Percentiles rank a stretch among this genome's conserved stretches.
phyloP scores from a whole-genome alignment of 2,797 vertebrate species.

The Caiman crocodilus region DNA sequence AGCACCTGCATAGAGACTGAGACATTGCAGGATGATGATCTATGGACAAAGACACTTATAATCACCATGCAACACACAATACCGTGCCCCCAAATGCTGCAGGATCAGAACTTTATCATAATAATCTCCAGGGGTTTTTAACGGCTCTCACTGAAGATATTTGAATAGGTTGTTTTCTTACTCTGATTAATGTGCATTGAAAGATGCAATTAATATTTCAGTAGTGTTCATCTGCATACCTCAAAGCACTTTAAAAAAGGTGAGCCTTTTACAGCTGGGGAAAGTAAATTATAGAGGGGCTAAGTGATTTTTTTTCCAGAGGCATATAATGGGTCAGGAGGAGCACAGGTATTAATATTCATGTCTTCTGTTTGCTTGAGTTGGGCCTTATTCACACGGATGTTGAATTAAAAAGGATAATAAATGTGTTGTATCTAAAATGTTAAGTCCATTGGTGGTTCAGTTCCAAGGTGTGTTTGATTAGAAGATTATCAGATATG shows the following conservation, averaged over 20 bases:
- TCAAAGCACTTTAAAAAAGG: neutral
- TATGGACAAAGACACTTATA: neutral
- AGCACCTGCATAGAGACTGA: neutral
- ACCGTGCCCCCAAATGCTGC: accelerated
- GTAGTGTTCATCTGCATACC: neutral
- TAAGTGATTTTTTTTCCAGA: neutral
- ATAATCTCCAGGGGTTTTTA: neutral
- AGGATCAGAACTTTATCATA: neutral
- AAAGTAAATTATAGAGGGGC: neutral
- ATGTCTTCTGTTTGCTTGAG: neutral
- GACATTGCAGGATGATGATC: neutral
- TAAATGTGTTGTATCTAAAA: accelerated
- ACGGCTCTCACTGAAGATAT: neutral
- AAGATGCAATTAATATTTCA: neutral
- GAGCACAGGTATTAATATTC: neutral
- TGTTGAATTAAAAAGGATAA: neutral
- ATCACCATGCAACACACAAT: neutral
- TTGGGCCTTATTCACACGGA: neutral
- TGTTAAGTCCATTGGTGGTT: neutral
- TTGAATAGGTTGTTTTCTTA: neutral
- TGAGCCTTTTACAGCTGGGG: neutral
- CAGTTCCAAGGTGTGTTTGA: neutral
- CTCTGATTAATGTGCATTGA: neutral
- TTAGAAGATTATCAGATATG: neutral
- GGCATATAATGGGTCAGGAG: neutral